Percentiles rank a stretch among this genome's conserved stretches.
These are phyloP conservation scores for Acomys russatus DNA, from an alignment of 2,797 vertebrate genomes.

Conservation along the genomic window DNA sequence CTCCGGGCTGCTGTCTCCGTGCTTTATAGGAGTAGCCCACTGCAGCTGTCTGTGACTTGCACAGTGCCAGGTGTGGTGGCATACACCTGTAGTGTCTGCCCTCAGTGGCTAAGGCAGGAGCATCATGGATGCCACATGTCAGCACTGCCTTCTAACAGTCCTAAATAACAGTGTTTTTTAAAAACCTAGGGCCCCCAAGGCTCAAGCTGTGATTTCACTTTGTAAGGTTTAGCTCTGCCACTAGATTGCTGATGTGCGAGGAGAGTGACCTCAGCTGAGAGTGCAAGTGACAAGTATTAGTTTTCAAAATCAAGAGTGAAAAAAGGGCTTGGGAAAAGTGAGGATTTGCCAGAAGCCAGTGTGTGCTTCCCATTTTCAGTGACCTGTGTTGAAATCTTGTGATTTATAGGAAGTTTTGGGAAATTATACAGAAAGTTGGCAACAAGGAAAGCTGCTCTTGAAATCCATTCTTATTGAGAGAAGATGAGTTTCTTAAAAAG, in stretches of 20 bases:
- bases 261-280: background rate
- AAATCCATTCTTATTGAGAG: background rate
- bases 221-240: background rate
- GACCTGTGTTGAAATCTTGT: background rate
- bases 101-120: background rate
- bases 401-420: background rate
- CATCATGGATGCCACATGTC: background rate
- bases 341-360: background rate
- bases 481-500: constrained; percentile 9
- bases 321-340: background rate
- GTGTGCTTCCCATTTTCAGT: background rate
- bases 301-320: background rate
- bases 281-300: background rate
- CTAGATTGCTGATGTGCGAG: background rate
- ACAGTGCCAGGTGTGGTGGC: background rate
- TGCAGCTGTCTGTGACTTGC: background rate
- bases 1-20: background rate
- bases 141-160: background rate
- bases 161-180: background rate
- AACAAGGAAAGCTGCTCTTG: background rate
- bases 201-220: background rate
- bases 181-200: background rate
- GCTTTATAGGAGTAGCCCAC: background rate
- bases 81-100: background rate
- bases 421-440: constrained; percentile 12